phyloP scores from a whole-genome alignment of 1,140 invertebrate species.

The Drosophila equinoxialis region DNA sequence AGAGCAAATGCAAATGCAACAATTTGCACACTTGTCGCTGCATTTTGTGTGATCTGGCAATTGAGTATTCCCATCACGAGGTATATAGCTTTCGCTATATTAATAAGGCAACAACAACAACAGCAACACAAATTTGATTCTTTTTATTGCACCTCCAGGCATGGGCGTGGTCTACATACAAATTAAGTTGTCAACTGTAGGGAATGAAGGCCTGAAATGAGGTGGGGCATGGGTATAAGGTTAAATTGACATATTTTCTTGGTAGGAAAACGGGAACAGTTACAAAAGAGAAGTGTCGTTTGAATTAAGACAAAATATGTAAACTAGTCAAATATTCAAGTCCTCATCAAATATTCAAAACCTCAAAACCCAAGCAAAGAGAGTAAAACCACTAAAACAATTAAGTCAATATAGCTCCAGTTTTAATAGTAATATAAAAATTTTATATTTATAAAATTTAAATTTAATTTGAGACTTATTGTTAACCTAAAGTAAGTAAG shows the following conservation, averaged over 20 bases:
- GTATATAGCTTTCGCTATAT: constrained; percentile 64
- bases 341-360: too few relatives aligned
- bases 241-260: background rate
- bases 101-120: constrained; percentile 41
- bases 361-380: too few relatives aligned
- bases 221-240: background rate
- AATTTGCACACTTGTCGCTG: constrained; percentile 54
- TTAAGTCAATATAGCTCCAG: too few relatives aligned
- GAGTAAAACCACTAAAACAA: too few relatives aligned
- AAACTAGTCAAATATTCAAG: too few relatives aligned
- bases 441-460: too few relatives aligned
- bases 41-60: constrained; percentile 33
- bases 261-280: too few relatives aligned
- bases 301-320: too few relatives aligned
- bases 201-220: background rate
- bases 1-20: constrained; percentile 58
- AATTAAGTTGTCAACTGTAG: constrained; percentile 33
- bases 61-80: constrained; percentile 65
- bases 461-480: too few relatives aligned
- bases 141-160: constrained; percentile 64
- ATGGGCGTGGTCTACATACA: constrained; percentile 40
- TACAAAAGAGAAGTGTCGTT: too few relatives aligned
- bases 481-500: too few relatives aligned
- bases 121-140: constrained; percentile 42
- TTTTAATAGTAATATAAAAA: too few relatives aligned